These are phyloP conservation scores for Chromobotia macracanthus DNA, from an alignment of 2,797 vertebrate genomes.

Conservation along the genomic window DNA sequence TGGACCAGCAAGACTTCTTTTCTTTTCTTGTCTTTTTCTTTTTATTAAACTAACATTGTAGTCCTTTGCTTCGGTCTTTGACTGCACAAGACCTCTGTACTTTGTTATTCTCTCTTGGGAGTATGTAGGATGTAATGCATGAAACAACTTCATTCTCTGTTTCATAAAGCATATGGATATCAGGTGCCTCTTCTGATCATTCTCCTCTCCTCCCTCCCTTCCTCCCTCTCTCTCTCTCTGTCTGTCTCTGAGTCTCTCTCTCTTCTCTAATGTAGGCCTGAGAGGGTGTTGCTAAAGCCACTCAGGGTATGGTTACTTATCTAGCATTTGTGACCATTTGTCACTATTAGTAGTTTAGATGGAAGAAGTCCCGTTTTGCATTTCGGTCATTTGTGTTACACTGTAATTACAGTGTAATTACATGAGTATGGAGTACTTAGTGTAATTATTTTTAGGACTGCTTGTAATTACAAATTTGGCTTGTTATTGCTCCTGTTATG, in stretches of 20 bases:
- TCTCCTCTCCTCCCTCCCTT: constrained; percentile 74
- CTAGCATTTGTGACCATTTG: neutral
- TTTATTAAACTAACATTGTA: constrained; percentile 74
- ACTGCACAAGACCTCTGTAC: constrained; percentile 71
- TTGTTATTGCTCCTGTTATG: neutral
- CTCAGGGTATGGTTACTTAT: constrained; percentile 27
- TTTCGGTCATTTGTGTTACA: constrained; percentile 7
- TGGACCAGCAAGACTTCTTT: constrained; percentile 76
- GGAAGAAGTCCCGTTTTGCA: constrained; percentile 27
- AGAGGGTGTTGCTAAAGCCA: constrained; percentile 10
- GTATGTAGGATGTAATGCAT: constrained; percentile 17
- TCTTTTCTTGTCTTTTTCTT: constrained; percentile 51
- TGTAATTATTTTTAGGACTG: constrained; percentile 4
- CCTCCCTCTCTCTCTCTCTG: constrained; percentile 58
- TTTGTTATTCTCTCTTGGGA: constrained; percentile 50
- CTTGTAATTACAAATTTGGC: neutral
- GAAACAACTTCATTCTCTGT: neutral
- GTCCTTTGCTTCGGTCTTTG: constrained; percentile 73
- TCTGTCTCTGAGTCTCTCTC: neutral
- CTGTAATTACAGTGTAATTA: neutral
- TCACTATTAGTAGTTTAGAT: constrained; percentile 9
- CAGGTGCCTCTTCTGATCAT: constrained; percentile 79
- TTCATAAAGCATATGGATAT: constrained; percentile 74
- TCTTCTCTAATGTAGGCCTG: constrained; percentile 16
- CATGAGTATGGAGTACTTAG: neutral